Base-by-base conservation (phyloP, 2,888 invertebrate genomes). In the Quadriops clusia region DNA sequence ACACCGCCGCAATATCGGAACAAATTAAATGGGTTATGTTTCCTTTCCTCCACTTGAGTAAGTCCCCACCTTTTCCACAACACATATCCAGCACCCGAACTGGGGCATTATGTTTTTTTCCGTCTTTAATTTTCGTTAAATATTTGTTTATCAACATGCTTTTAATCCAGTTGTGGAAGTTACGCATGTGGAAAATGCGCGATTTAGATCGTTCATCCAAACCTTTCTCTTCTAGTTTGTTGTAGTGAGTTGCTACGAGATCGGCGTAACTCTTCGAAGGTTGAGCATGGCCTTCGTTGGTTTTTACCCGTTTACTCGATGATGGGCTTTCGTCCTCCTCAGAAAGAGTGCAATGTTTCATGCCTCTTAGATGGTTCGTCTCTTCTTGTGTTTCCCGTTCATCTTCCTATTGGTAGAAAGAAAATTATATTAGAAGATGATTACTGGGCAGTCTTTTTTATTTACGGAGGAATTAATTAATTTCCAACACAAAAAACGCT, bases 141-240 rank as follows among this genome's bases (percentile, higher is more conserved):
- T 80, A 79, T 62, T 83, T 75, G 70, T 85, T 78, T 47, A 99
- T 95, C 1, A 94, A 67, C 67, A 90, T 85, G 59, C 89, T 87
- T 65, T 98, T 99, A 8, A 94, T 78, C 97, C 97, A 99, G 60
- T 99, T 98, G 60, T 99, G 98, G 55, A 97, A 94, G 62, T 95
- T 98, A 43, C 98, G 71, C 66, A 98, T 71, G 55, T 84, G 80
- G 49, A 87, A 82, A 46, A 99, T 98, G 14, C 89, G 76, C 14
- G 94, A 94, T 49, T 86, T 78, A 42, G 76, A 76, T 26, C 98
- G 70, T 45, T 79, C 79, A 26, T 68, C 72, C 20, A 87, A 59
- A 0, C 90, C 90, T 47, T 77, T 77, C 44, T 91, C 85, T 58
- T 83, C 76, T 6, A 94, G 61, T 30, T 77, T 72, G 61, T 99